These are phyloP conservation scores for Ferrisia virgata DNA, from an alignment of 2,888 invertebrate genomes.

Conservation along the genomic window DNA sequence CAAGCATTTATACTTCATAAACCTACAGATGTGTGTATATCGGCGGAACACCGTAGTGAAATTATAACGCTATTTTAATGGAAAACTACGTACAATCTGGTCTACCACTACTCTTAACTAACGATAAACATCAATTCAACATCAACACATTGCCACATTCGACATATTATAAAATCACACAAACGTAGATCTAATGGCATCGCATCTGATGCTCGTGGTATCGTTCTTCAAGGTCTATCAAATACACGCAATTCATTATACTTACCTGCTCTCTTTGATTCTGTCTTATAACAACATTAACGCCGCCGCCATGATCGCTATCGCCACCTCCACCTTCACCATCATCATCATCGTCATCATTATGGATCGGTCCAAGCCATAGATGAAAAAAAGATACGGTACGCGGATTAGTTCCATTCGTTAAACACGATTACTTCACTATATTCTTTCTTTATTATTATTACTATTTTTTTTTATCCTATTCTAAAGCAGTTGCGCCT, in stretches of 20 bases:
- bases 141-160: background rate
- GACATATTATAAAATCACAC: background rate
- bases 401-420: background rate
- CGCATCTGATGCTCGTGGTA: background rate
- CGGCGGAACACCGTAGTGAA: background rate
- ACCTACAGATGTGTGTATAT: too few species aligned
- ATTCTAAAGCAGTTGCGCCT: background rate
- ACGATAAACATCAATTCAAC: too few species aligned
- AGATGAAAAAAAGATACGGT: background rate
- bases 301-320: background rate
- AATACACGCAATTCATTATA: background rate
- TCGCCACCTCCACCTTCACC: too few species aligned
- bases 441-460: background rate
- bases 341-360: too few species aligned
- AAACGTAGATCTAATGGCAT: background rate
- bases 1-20: background rate
- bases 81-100: too few species aligned
- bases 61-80: background rate
- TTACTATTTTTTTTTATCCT: background rate
- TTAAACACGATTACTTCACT: background rate
- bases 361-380: background rate
- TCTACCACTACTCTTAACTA: too few species aligned
- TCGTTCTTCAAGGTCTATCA: background rate
- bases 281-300: background rate
- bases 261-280: too few species aligned